These are phyloP conservation scores for Natrix natrix DNA, from an alignment of 2,797 vertebrate species.

Conservation along the genomic window DNA sequence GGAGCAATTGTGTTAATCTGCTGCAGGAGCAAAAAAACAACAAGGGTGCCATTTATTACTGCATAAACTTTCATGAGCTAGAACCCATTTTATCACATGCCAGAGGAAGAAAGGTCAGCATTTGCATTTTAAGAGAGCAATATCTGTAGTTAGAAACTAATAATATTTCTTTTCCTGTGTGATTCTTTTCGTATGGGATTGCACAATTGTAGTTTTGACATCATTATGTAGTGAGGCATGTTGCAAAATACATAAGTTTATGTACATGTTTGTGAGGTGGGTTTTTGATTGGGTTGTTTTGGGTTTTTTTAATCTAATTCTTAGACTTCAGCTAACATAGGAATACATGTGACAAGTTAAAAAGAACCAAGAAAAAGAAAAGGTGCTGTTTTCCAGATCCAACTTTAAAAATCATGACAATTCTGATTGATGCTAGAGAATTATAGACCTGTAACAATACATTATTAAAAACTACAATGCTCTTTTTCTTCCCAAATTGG, in stretches of 20 bases:
- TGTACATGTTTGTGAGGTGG: neutral
- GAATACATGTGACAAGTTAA: neutral
- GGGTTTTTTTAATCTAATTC: neutral
- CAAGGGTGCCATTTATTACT: neutral
- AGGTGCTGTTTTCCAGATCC: no score
- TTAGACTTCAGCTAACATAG: neutral
- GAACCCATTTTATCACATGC: neutral
- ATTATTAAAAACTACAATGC: neutral
- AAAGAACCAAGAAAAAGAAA: neutral
- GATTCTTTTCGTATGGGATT: neutral
- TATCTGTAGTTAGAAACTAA: neutral
- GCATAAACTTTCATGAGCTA: neutral
- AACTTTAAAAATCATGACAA: neutral
- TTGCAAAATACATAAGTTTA: neutral
- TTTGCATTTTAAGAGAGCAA: conserved; percentile 1
- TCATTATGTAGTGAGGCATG: neutral
- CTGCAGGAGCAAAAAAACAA: neutral
- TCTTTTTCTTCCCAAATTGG: neutral
- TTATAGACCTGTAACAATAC: neutral
- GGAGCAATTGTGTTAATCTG: neutral
- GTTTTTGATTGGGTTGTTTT: no score
- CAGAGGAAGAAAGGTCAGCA: neutral
- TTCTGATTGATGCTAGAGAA: neutral
- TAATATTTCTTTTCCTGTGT: neutral
- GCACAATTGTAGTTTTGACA: conserved; percentile 5